Evolutionary conservation across 2,113 vertebrate genomes (phyloP).

Genomic region (Thymallus thymallus): DNA sequence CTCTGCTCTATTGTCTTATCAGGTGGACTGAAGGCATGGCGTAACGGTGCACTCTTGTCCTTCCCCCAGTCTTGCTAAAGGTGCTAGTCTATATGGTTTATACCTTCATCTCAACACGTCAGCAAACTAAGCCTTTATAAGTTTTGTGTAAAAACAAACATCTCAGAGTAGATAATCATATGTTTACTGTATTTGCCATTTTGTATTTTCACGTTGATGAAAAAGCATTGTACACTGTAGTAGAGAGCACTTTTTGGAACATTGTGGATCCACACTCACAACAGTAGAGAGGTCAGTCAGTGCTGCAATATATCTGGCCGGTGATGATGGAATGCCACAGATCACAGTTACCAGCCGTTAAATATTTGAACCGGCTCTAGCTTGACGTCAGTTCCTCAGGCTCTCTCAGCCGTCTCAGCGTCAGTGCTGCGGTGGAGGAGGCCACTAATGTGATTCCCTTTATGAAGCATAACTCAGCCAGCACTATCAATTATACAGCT

Average conservation of each 20-base stretch:
- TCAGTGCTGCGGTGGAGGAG: slow-evolving; percentile 31
- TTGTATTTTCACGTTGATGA: no score
- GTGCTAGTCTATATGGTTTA: no score
- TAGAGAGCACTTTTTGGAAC: no score
- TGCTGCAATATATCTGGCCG: slow-evolving; percentile 21
- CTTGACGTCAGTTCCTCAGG: slow-evolving; percentile 27
- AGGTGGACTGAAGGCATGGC: slow-evolving; percentile 4
- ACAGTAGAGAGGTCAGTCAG: not conserved
- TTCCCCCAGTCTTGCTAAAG: not conserved
- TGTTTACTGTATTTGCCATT: no score
- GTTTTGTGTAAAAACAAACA: no score
- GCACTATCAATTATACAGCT: slow-evolving; percentile 65
- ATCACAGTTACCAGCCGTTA: slow-evolving; percentile 30
- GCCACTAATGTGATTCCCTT: slow-evolving; percentile 55
- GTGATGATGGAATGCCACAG: slow-evolving; percentile 43
- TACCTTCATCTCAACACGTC: no score
- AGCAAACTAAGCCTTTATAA: no score
- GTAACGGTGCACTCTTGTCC: not conserved
- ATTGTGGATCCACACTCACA: no score
- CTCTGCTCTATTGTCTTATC: slow-evolving; percentile 3
- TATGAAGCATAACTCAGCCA: slow-evolving; percentile 56
- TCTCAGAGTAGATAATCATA: no score
- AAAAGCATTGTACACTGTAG: no score
- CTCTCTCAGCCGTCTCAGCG: slow-evolving; percentile 30
- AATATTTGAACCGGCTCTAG: slow-evolving; percentile 53